Conservation (phyloP, 2,888 invertebrate genomes). For the Agrotis segetum region DNA sequence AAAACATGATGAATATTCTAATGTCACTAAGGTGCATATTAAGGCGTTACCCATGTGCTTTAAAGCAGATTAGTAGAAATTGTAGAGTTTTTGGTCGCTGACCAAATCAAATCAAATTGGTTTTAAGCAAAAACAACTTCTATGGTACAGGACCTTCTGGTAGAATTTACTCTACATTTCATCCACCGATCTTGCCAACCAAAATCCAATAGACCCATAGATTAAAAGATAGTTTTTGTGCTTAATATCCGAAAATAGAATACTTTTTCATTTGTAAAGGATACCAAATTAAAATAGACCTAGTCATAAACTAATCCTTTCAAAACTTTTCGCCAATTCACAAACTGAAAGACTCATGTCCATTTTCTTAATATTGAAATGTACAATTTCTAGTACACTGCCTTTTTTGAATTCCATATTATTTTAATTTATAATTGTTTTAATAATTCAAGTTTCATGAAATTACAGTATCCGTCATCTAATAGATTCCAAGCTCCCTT, state of each 20-base stretch:
- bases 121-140: not conserved
- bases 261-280: not conserved
- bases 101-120: not conserved
- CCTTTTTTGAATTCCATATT: no score
- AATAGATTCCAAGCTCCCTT: constrained; percentile 56
- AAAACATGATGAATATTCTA: not conserved
- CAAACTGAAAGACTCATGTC: not conserved
- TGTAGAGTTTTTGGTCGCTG: not conserved
- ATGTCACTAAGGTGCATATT: not conserved
- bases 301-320: not conserved
- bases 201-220: not conserved
- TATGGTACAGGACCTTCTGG: no score
- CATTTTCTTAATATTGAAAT: no score
- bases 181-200: not conserved
- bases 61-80: no score
- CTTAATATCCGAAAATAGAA: no score
- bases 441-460: not conserved
- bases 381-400: no score
- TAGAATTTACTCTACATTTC: not conserved
- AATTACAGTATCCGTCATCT: constrained; percentile 33
- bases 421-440: no score
- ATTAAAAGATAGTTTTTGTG: no score
- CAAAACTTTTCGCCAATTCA: not conserved
- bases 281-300: not conserved
- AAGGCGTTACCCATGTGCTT: not conserved